Percentiles rank a stretch among this genome's conserved stretches.
These are phyloP conservation scores for Anagyrus pseudococci DNA, from an alignment of 2,888 invertebrate species.

Conservation along the genomic window DNA sequence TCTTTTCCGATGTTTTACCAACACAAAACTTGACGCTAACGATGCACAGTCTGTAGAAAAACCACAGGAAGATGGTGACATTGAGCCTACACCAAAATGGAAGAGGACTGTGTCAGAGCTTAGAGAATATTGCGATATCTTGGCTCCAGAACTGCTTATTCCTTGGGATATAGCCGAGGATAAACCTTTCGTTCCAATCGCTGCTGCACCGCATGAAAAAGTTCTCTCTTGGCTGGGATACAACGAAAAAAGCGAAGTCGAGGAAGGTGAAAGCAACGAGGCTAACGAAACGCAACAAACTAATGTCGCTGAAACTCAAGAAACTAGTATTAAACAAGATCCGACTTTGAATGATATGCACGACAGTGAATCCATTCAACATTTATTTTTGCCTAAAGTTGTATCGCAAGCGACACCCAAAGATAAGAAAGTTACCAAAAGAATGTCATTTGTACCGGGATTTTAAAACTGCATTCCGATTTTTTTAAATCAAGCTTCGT, in stretches of 20 bases:
- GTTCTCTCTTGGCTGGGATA: slow-evolving; percentile 55
- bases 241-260: slow-evolving; percentile 42
- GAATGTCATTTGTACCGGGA: slow-evolving; percentile 43
- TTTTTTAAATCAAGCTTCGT: too few species aligned
- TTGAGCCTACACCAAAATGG: slow-evolving; percentile 44
- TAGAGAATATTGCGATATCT: slow-evolving; percentile 50
- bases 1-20: slow-evolving; percentile 44
- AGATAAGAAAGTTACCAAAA: slow-evolving; percentile 40
- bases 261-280: neutral
- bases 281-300: neutral
- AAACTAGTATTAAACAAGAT: slow-evolving; percentile 41
- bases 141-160: slow-evolving; percentile 54
- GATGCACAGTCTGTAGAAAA: neutral
- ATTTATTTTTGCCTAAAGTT: slow-evolving; percentile 49
- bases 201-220: slow-evolving; percentile 51
- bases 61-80: slow-evolving; percentile 5
- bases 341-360: too few species aligned
- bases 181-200: slow-evolving; percentile 40
- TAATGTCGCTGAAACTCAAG: slow-evolving; percentile 24
- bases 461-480: slow-evolving; percentile 44
- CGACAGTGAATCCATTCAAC: slow-evolving; percentile 42
- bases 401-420: slow-evolving; percentile 38
- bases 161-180: slow-evolving; percentile 56
- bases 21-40: slow-evolving; percentile 37
- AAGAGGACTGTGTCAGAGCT: slow-evolving; percentile 50